These are phyloP conservation scores for Erpornis zantholeuca DNA, from an alignment of 2,113 vertebrate species.

Conservation along the genomic window DNA sequence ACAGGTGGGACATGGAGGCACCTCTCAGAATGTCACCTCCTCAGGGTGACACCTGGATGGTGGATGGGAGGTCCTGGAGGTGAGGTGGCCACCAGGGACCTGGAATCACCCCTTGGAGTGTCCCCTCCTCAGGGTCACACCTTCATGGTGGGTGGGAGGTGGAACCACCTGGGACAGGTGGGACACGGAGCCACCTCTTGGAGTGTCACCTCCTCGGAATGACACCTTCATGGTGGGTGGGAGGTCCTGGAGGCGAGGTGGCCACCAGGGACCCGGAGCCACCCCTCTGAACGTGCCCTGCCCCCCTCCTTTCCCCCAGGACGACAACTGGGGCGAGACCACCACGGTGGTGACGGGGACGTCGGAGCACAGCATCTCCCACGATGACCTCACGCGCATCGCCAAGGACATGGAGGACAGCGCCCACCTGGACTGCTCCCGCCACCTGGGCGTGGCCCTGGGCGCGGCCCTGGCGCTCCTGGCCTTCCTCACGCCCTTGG, in stretches of 20 bases:
- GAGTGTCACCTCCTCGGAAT: constrained; percentile 60
- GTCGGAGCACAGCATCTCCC: constrained; percentile 92
- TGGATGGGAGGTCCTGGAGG: not conserved
- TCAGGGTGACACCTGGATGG: constrained; percentile 75
- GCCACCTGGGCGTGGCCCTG: constrained; percentile 80
- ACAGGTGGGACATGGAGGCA: not conserved
- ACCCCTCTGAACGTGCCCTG: rapidly evolving
- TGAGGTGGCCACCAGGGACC: too few relatives aligned
- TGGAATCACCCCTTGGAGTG: not conserved
- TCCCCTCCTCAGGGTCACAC: constrained; percentile 74
- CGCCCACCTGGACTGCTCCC: constrained; percentile 85
- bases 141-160: not conserved
- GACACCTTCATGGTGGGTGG: constrained; percentile 35
- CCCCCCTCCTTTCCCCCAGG: constrained; percentile 60
- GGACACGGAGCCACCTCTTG: rapidly evolving
- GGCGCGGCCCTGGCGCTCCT: constrained; percentile 84
- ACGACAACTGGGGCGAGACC: constrained; percentile 95
- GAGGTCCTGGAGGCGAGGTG: not conserved
- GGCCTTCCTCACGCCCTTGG: constrained; percentile 85
- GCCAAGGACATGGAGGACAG: constrained; percentile 93
- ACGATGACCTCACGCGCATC: constrained; percentile 90
- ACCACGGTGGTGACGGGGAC: constrained; percentile 92
- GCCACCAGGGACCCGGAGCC: rapidly evolving
- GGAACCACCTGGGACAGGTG: not conserved
- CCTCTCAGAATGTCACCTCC: rapidly evolving